Conservation (phyloP, 2,113 vertebrate species). For the Parotia lawesii region DNA sequence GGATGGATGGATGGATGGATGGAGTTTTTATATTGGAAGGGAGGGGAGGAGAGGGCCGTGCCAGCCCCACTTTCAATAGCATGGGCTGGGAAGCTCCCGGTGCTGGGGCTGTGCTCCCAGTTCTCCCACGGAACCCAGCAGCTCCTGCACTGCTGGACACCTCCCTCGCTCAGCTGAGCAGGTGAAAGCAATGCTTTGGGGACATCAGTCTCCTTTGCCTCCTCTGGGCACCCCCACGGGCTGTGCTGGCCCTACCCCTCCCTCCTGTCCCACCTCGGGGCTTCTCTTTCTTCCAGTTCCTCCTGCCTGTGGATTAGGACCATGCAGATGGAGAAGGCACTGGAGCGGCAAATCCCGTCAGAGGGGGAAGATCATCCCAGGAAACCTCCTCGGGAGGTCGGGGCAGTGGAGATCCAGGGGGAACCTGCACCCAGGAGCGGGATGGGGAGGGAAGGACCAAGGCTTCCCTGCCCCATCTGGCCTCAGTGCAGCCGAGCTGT, state of each 20-base stretch:
- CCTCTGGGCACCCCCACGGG: not conserved
- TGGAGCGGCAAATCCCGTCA: not conserved
- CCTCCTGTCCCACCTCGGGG: accelerated
- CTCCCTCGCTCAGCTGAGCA: not conserved
- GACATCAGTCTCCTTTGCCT: not conserved
- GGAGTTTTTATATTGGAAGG: accelerated
- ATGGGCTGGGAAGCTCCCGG: not conserved
- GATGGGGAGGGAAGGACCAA: not conserved
- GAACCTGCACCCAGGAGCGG: accelerated
- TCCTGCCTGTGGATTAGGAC: not conserved
- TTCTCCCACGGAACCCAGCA: not conserved
- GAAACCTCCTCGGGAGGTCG: accelerated
- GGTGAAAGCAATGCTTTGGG: not conserved
- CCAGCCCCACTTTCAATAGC: accelerated
- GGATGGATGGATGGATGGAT: not conserved
- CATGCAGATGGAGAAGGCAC: not conserved
- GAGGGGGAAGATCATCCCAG: not conserved
- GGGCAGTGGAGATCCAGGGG: not conserved
- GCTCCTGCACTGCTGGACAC: not conserved
- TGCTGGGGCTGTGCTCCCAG: accelerated
- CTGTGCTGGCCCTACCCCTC: not conserved
- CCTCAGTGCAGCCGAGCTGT: accelerated
- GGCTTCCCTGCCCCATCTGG: accelerated
- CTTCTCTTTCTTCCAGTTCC: not conserved
- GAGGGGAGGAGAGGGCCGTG: accelerated